phyloP scores from a whole-genome alignment of 2,113 vertebrate genomes.

The cattle (Bos taurus) region DNA sequence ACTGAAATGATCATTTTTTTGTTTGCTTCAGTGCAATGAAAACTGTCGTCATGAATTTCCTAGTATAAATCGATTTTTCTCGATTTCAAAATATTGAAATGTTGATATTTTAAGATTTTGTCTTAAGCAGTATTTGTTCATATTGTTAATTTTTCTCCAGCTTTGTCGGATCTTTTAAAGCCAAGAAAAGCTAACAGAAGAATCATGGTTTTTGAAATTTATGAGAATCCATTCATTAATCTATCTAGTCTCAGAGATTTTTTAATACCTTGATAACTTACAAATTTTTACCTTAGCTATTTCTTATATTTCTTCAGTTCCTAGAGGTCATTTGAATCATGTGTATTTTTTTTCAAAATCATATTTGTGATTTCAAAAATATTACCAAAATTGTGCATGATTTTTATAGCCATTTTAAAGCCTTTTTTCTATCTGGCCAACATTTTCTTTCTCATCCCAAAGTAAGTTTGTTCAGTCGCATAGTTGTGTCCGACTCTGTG shows the following conservation, averaged over 20 bases:
- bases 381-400: background rate
- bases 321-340: background rate
- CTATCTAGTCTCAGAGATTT: background rate
- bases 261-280: background rate
- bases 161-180: background rate
- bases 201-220: background rate
- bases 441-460: background rate
- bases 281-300: background rate
- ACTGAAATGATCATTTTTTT: background rate
- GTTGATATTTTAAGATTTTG: background rate
- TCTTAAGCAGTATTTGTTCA: background rate
- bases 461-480: background rate
- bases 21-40: background rate
- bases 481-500: background rate
- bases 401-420: background rate
- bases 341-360: background rate
- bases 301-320: background rate
- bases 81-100: background rate
- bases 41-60: background rate
- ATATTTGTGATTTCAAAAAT: background rate
- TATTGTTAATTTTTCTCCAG: background rate
- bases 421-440: background rate
- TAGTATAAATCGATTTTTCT: background rate
- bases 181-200: background rate
- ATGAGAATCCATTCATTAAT: background rate